A percentile compares a stretch with the other conserved stretches of the same genome.
These are phyloP conservation scores for Montipora capitata DNA, from an alignment of 92 coral and sea anemone species.

Conservation along the genomic window DNA sequence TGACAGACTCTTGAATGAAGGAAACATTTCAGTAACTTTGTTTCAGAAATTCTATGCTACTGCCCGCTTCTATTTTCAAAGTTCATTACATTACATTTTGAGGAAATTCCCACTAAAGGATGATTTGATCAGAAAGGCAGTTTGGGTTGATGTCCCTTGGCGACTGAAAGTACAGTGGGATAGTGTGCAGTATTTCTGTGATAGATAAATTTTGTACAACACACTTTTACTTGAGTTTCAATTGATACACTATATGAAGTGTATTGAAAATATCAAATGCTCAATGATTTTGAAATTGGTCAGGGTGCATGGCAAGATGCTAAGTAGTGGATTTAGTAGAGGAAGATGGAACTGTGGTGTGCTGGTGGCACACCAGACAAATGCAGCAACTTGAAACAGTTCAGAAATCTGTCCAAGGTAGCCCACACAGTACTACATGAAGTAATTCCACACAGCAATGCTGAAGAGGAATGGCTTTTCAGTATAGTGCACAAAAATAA, in stretches of 20 bases:
- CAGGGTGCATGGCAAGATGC: neutral
- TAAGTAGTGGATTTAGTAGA: no score
- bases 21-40: neutral
- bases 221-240: no score
- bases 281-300: conserved; percentile 18
- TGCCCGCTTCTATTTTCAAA: conserved; percentile 54
- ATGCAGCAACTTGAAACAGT: conserved; percentile 25
- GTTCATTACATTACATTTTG: conserved; percentile 40
- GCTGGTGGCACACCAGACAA: conserved; percentile 62
- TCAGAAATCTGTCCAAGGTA: neutral
- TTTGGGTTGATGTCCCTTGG: no score
- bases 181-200: no score
- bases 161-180: no score
- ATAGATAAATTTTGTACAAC: no score
- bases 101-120: conserved; percentile 37
- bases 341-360: no score
- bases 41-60: conserved; percentile 29
- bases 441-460: conserved; percentile 65
- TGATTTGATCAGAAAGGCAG: no score
- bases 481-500: conserved; percentile 73
- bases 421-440: no score
- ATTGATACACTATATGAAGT: no score
- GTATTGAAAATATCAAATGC: no score
- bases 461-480: conserved; percentile 72
- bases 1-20: conserved; percentile 36